Evolutionary conservation across 2,113 vertebrate genomes (phyloP).

Genomic region (Salvator merianae): DNA sequence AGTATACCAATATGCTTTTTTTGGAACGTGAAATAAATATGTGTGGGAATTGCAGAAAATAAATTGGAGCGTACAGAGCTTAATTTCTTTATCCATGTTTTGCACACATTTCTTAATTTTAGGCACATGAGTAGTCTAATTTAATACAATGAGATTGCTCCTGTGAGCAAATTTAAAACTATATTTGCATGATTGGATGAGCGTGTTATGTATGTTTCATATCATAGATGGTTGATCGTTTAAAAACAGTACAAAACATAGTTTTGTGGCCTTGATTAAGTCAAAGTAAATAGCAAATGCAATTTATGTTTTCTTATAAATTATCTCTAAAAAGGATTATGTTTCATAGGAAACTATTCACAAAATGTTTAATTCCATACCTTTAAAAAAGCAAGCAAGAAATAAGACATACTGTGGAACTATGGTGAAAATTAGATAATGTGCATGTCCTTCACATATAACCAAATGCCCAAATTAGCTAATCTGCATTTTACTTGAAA

Average conservation of each 20-base stretch:
- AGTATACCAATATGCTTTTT: conserved; percentile 39
- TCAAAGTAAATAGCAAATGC: conserved; percentile 62
- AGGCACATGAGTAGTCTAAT: background rate
- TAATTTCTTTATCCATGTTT: background rate
- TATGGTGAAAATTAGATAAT: conserved; percentile 25
- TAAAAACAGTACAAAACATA: conserved; percentile 10
- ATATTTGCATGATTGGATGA: conserved; percentile 16
- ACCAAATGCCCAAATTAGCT: conserved; percentile 68
- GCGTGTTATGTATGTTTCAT: conserved; percentile 28
- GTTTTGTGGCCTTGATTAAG: conserved; percentile 62
- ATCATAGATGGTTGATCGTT: conserved; percentile 44
- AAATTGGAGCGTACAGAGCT: background rate
- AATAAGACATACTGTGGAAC: no score
- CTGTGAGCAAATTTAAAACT: conserved; percentile 30
- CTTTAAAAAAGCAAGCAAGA: background rate
- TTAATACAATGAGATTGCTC: background rate
- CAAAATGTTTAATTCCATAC: conserved; percentile 50
- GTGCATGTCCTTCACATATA: conserved; percentile 57
- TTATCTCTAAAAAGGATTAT: conserved; percentile 58
- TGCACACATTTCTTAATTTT: conserved; percentile 5
- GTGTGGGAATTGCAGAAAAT: background rate
- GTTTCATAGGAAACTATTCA: conserved; percentile 61
- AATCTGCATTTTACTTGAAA: conserved; percentile 66
- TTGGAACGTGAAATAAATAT: conserved; percentile 4
- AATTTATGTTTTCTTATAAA: conserved; percentile 54